Evolutionary conservation across 2,888 invertebrate genomes (phyloP).

Genomic region (Platypus cylindrus): DNA sequence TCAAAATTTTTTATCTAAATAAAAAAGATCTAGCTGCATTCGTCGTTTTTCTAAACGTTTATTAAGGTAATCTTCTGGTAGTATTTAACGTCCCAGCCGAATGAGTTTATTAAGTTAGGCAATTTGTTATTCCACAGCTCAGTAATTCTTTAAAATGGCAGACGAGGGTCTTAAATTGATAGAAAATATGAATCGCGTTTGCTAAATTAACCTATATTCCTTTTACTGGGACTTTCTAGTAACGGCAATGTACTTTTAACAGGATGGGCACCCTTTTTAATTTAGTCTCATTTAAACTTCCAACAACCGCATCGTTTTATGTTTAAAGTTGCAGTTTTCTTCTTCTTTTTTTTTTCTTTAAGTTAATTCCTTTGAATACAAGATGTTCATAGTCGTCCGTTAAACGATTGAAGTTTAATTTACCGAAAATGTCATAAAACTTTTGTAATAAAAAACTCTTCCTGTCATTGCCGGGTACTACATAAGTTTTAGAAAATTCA

Average conservation of each 20-base stretch:
- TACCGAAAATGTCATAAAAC: constrained; percentile 6
- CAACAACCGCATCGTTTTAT: constrained; percentile 10
- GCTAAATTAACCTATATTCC: constrained; percentile 9
- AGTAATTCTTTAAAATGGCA: constrained; percentile 8
- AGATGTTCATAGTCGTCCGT: constrained; percentile 9
- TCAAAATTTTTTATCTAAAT: no score
- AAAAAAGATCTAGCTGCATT: no score
- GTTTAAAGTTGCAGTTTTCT: constrained; percentile 11
- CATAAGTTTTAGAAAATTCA: no score
- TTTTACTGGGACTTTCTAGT: constrained; percentile 4
- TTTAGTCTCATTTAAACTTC: constrained; percentile 13
- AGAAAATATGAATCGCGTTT: constrained; percentile 11
- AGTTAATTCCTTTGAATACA: constrained; percentile 9
- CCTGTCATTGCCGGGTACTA: constrained; percentile 1
- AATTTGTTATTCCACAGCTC: constrained; percentile 1
- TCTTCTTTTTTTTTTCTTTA: no score
- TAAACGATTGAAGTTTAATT: constrained; percentile 5
- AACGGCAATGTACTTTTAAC: constrained; percentile 6
- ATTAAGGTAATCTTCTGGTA: no score
- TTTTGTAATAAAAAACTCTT: constrained; percentile 6
- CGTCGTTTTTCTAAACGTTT: no score
- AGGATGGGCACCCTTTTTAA: constrained; percentile 11
- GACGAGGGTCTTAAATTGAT: constrained; percentile 8
- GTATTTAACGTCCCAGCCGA: neutral
- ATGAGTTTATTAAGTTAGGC: constrained; percentile 1